Evolutionary conservation across 2,888 invertebrate species (phyloP).

Genomic region (Geophilus truncorum): DNA sequence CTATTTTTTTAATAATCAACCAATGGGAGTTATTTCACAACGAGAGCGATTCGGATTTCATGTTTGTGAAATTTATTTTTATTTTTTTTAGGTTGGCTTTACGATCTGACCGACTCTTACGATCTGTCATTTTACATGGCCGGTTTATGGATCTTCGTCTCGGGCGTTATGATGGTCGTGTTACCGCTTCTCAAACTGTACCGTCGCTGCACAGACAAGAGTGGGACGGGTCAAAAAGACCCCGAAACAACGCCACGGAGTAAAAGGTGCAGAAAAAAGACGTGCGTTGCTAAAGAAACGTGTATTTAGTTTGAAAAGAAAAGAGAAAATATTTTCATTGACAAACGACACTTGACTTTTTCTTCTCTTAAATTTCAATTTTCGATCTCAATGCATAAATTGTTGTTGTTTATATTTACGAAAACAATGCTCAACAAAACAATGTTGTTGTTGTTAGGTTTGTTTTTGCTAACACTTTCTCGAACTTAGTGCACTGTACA

Average conservation of each 20-base stretch:
- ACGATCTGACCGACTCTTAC: slow-evolving; percentile 70
- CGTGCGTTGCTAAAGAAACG: not conserved
- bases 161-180: slow-evolving; percentile 61
- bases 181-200: slow-evolving; percentile 46
- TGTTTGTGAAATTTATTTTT: not conserved
- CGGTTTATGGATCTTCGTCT: slow-evolving; percentile 70
- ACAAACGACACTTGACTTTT: too few relatives aligned
- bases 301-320: not conserved
- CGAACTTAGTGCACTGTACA: too few relatives aligned
- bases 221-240: not conserved
- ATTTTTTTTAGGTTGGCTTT: slow-evolving; percentile 66
- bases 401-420: too few relatives aligned
- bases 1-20: too few relatives aligned
- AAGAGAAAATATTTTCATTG: not conserved
- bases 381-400: too few relatives aligned
- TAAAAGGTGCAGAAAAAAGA: not conserved
- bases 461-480: too few relatives aligned
- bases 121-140: slow-evolving; percentile 74
- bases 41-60: too few relatives aligned
- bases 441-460: too few relatives aligned
- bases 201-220: not conserved
- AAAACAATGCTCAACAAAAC: too few relatives aligned
- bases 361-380: too few relatives aligned
- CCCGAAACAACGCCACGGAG: not conserved
- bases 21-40: not conserved